Conservation (phyloP, 2,113 vertebrate genomes). For the Gymnarchus niloticus region DNA sequence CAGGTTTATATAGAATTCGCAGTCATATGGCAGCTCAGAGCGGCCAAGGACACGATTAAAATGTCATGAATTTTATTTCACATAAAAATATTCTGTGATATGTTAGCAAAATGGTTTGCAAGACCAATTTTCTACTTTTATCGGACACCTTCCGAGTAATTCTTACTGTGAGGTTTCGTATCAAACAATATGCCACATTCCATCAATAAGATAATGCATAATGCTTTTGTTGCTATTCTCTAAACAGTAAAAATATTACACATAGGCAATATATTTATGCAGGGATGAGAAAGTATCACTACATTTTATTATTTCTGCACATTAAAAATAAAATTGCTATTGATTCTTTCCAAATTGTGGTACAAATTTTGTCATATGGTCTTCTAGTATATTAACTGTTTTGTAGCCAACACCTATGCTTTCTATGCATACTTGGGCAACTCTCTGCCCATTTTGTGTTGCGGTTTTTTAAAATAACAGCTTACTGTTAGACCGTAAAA, state of each 20-base stretch:
- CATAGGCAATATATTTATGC: background rate
- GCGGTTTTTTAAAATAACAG: background rate
- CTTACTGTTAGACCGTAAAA: background rate
- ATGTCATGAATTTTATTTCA: conserved; percentile 3
- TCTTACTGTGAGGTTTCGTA: background rate
- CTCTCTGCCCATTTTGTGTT: background rate
- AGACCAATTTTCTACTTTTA: conserved; percentile 13
- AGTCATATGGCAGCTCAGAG: background rate
- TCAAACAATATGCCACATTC: background rate
- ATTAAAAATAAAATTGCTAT: background rate
- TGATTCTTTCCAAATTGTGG: background rate
- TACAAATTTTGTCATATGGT: background rate
- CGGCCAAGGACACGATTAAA: conserved; percentile 2
- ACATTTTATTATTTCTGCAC: background rate
- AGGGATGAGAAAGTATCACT: background rate
- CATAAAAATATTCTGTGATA: background rate
- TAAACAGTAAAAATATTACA: background rate
- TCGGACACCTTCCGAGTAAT: background rate
- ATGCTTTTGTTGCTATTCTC: background rate
- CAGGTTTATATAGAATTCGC: background rate
- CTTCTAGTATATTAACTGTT: background rate
- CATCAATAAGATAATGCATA: background rate
- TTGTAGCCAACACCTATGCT: background rate
- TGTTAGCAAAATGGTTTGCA: background rate
- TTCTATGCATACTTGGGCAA: background rate